A percentile compares a stretch with the other conserved stretches of the same genome.
These are phyloP conservation scores for Tetramorium simillimum DNA, from an alignment of 1,140 invertebrate genomes.

Conservation along the genomic window DNA sequence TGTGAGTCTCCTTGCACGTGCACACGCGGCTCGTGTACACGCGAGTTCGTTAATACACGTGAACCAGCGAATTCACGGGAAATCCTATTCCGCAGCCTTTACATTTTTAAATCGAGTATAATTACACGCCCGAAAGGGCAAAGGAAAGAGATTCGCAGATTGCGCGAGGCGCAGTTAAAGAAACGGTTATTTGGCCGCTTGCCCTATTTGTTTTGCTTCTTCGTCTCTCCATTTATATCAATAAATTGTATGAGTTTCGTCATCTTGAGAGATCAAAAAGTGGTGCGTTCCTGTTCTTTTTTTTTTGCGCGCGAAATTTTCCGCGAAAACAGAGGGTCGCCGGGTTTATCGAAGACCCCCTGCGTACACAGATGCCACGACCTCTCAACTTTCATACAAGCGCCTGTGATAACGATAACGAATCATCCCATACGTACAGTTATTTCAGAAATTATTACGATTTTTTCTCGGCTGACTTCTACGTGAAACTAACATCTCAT, in stretches of 20 bases:
- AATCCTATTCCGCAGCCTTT: neutral
- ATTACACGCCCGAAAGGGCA: neutral
- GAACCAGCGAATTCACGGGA: neutral
- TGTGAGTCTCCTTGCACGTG: neutral
- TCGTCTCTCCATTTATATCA: neutral
- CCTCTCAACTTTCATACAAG: slow-evolving; percentile 59
- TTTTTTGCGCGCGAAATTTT: slow-evolving; percentile 60
- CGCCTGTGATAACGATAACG: slow-evolving; percentile 15
- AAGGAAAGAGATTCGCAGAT: neutral
- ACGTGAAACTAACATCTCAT: neutral
- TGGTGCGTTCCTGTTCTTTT: neutral
- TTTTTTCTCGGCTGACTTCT: neutral
- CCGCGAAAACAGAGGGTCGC: slow-evolving; percentile 22
- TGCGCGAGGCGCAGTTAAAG: neutral
- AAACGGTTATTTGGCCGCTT: neutral
- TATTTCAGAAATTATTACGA: neutral
- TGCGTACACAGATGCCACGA: slow-evolving; percentile 49
- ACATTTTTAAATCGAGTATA: neutral
- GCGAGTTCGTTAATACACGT: neutral
- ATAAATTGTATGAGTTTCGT: slow-evolving; percentile 6
- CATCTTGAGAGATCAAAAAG: neutral
- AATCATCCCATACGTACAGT: neutral
- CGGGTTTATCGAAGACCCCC: slow-evolving; percentile 74
- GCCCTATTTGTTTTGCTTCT: neutral
- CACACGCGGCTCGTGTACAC: neutral